Conservation (phyloP, 2,797 vertebrate species). For the Anas capensis region DNA sequence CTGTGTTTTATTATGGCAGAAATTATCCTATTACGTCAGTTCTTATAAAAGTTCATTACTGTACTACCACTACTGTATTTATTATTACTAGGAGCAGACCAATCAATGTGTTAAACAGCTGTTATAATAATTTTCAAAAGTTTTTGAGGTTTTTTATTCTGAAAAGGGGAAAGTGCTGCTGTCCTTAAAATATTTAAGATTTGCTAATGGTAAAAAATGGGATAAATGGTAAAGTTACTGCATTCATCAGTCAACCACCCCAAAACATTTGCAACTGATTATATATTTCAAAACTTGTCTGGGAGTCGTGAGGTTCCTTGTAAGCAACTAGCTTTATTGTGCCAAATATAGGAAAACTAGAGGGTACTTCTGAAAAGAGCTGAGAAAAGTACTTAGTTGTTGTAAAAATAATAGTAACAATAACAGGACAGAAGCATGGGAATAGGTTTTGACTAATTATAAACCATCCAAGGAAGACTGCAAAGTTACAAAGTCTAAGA, state of each 20-base stretch:
- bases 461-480: background rate
- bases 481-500: background rate
- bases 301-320: constrained; percentile 25
- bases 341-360: constrained; percentile 45
- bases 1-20: background rate
- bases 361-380: constrained; percentile 54
- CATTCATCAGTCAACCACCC: constrained; percentile 75
- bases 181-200: constrained; percentile 51
- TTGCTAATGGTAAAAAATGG: constrained; percentile 68
- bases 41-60: background rate
- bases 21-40: background rate
- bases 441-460: background rate
- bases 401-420: background rate
- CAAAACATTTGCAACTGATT: constrained; percentile 83
- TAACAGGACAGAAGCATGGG: background rate
- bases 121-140: constrained; percentile 22
- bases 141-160: background rate
- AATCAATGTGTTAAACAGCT: background rate
- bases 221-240: constrained; percentile 71
- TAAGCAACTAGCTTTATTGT: constrained; percentile 44
- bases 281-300: constrained; percentile 67
- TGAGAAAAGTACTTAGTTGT: constrained; percentile 24
- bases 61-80: background rate
- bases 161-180: constrained; percentile 25
- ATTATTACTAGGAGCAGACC: background rate